Evolutionary conservation across 2,113 vertebrate genomes (phyloP).

Genomic region (Laticauda colubrina): DNA sequence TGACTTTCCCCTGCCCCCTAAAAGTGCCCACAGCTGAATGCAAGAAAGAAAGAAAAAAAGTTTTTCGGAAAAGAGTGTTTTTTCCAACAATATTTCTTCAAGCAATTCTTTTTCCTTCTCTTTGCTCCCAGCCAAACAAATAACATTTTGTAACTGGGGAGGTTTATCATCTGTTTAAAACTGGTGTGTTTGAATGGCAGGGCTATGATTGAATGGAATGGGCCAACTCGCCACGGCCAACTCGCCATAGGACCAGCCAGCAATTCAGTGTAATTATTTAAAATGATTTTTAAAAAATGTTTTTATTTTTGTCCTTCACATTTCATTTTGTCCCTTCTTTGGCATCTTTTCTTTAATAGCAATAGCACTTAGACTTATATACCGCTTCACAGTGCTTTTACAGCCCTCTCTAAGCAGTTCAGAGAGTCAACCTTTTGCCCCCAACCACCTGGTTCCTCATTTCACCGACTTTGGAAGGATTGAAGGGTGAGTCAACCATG

Average conservation of each 20-base stretch:
- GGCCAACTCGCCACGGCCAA: neutral
- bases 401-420: too few species aligned
- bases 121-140: neutral
- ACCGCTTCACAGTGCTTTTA: too few species aligned
- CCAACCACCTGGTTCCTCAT: too few species aligned
- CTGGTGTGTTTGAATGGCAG: conserved; percentile 8
- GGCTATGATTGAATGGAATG: neutral
- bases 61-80: neutral
- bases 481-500: too few species aligned
- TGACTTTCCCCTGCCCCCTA: neutral
- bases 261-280: neutral
- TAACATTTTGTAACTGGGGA: neutral
- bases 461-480: too few species aligned
- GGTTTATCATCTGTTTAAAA: conserved; percentile 4
- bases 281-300: neutral
- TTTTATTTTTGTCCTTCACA: neutral
- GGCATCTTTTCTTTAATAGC: neutral
- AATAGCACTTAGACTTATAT: too few species aligned
- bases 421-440: too few species aligned
- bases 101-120: neutral
- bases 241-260: neutral
- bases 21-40: neutral
- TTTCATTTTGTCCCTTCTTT: neutral
- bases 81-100: neutral
- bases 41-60: neutral